These are phyloP conservation scores for Palythoa caribaeorum DNA, from an alignment of 92 coral and sea anemone species.

Conservation along the genomic window DNA sequence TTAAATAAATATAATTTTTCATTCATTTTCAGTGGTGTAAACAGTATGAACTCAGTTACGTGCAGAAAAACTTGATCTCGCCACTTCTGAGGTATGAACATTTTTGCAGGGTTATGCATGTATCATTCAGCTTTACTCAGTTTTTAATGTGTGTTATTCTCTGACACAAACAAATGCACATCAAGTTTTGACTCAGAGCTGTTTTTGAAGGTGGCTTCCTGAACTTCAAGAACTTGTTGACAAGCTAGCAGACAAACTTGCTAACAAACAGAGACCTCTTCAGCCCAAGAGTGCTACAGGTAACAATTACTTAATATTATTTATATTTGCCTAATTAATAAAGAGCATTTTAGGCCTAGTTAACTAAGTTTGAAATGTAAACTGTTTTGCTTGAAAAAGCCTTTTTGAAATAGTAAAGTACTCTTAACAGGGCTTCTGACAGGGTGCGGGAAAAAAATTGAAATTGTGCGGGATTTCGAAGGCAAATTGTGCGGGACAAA, in stretches of 20 bases:
- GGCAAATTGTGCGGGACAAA: no score
- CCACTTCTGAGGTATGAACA: constrained; percentile 79
- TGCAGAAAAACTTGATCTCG: constrained; percentile 84
- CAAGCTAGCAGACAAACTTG: constrained; percentile 84
- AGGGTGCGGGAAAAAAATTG: no score
- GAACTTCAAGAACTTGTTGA: constrained; percentile 87
- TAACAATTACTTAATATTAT: background rate
- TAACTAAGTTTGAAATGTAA: no score
- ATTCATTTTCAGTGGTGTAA: constrained; percentile 84
- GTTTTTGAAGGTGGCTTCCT: constrained; percentile 90
- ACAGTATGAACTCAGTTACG: constrained; percentile 94
- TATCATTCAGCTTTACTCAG: no score
- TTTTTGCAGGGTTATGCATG: no score
- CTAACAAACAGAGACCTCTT: constrained; percentile 81
- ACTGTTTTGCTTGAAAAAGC: no score
- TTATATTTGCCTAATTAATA: background rate
- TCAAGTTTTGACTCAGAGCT: background rate
- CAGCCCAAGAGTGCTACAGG: constrained; percentile 90
- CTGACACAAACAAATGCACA: background rate
- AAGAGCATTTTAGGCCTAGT: no score
- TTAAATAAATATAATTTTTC: background rate
- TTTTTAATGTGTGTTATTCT: no score
- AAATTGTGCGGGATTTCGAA: no score
- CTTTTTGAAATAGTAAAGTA: no score
- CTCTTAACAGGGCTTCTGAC: no score